phyloP scores from a whole-genome alignment of 2,113 vertebrate species.

The Crotalus helleri region DNA sequence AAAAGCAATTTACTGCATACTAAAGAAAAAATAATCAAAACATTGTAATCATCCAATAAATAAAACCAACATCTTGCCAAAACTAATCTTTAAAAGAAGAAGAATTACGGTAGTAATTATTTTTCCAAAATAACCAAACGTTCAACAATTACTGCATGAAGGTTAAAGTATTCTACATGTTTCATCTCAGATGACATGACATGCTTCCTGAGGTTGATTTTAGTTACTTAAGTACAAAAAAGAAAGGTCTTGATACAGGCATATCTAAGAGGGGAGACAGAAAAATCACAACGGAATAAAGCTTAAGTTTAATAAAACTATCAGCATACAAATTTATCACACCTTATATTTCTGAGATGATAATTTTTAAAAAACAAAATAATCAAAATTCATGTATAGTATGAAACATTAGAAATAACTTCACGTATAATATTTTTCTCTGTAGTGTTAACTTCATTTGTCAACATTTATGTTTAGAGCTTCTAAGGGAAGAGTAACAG shows the following conservation, averaged over 20 bases:
- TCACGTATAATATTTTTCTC: background rate
- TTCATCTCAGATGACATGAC: background rate
- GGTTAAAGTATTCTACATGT: background rate
- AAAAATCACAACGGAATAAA: background rate
- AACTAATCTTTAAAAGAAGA: background rate
- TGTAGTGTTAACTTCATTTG: background rate
- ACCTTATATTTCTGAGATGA: background rate
- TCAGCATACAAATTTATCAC: background rate
- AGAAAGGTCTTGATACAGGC: background rate
- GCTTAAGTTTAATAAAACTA: background rate
- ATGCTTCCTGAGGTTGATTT: background rate
- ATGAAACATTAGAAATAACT: background rate
- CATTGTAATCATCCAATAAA: background rate
- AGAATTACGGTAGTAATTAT: too few species aligned
- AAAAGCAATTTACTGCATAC: background rate
- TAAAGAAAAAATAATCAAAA: background rate
- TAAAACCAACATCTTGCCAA: background rate
- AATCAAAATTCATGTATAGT: background rate
- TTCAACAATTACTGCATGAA: background rate
- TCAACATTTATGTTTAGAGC: background rate
- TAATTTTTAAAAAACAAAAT: background rate
- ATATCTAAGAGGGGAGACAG: background rate
- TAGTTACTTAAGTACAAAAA: background rate
- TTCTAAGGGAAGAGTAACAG: constrained; percentile 31
- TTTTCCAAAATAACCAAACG: too few species aligned